Evolutionary conservation across 2,797 vertebrate genomes (phyloP).

Genomic region (Hirundo rustica): DNA sequence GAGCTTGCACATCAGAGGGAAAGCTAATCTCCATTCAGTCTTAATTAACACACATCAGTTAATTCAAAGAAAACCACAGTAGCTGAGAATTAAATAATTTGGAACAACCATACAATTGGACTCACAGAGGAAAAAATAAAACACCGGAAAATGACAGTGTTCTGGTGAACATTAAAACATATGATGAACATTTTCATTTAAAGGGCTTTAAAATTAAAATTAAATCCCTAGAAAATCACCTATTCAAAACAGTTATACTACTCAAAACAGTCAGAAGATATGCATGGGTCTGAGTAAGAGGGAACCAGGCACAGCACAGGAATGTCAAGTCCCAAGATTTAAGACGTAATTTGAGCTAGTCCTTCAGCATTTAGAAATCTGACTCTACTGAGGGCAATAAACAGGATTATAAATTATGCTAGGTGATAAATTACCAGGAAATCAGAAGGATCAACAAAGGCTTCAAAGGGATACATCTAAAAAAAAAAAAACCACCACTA

Average conservation of each 20-base stretch:
- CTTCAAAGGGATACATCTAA: constrained; percentile 10
- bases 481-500: neutral
- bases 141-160: neutral
- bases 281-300: neutral
- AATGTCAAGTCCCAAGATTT: constrained; percentile 46
- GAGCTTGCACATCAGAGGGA: neutral
- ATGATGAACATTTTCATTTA: neutral
- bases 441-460: constrained; percentile 39
- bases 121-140: neutral
- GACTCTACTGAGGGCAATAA: constrained; percentile 50
- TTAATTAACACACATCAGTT: neutral
- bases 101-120: neutral
- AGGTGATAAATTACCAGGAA: constrained; percentile 63
- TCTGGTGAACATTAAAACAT: neutral
- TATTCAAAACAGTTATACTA: neutral
- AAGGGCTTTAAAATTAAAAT: neutral
- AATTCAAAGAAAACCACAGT: neutral
- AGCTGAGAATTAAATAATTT: neutral
- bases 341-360: constrained; percentile 54
- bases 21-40: neutral
- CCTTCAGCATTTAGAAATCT: constrained; percentile 55
- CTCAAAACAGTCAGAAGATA: neutral
- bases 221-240: neutral
- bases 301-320: neutral
- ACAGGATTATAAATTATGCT: constrained; percentile 58